These are phyloP conservation scores for Pimpla rufipes DNA, from an alignment of 2,888 invertebrate species.

Conservation along the genomic window DNA sequence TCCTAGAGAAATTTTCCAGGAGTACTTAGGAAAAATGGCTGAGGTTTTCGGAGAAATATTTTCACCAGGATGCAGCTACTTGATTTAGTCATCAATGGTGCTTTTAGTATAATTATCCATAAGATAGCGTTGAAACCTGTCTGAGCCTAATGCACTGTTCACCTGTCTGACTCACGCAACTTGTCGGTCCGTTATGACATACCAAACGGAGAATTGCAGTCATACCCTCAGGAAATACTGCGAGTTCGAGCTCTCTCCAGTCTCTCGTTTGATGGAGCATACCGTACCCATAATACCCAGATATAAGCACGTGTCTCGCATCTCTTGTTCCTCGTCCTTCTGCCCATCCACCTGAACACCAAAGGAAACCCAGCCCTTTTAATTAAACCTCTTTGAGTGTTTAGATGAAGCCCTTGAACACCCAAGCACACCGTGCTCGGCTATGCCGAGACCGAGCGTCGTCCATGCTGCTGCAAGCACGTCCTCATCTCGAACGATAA, in stretches of 20 bases:
- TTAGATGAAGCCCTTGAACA: conserved; percentile 39
- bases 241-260: conserved; percentile 2
- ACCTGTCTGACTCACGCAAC: not conserved
- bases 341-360: conserved; percentile 20
- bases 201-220: conserved; percentile 9
- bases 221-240: not conserved
- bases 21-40: no score
- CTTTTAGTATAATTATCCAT: not conserved
- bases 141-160: not conserved
- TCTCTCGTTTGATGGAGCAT: conserved; percentile 17
- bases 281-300: conserved; percentile 24
- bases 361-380: conserved; percentile 52
- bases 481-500: conserved; percentile 60
- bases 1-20: no score
- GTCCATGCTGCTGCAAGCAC: conserved; percentile 41
- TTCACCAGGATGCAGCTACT: no score
- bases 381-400: conserved; percentile 59
- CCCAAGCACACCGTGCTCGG: conserved; percentile 19
- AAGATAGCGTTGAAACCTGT: not conserved
- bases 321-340: conserved; percentile 40
- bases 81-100: no score
- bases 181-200: not conserved
- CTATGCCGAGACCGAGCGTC: not conserved
- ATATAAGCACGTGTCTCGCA: conserved; percentile 14
- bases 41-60: no score